Conservation (phyloP, 2,888 invertebrate genomes). For the Parelbella ahira region DNA sequence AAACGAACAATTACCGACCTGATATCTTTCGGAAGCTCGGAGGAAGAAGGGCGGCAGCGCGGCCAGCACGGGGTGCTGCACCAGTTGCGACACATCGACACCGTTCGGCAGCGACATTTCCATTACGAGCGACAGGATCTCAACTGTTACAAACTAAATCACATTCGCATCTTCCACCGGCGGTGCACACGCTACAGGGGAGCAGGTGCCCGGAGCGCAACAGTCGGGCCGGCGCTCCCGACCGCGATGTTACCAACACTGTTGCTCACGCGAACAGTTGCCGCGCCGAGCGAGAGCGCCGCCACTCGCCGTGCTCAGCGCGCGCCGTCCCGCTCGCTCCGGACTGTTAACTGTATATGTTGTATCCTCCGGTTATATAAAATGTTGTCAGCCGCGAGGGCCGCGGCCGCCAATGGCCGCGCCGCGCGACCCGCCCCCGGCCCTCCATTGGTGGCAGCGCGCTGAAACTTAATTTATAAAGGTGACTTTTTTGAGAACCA, state of each 20-base stretch:
- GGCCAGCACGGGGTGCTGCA: conserved; percentile 92
- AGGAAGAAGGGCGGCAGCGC: conserved; percentile 93
- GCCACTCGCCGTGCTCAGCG: conserved; percentile 67
- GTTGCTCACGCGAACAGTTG: conserved; percentile 70
- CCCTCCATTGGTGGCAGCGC: conserved; percentile 60
- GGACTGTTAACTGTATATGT: conserved; percentile 77
- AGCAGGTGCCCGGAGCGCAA: conserved; percentile 24
- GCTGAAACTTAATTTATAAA: conserved; percentile 79
- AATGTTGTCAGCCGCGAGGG: conserved; percentile 72
- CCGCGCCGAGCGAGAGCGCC: conserved; percentile 50
- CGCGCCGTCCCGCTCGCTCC: conserved; percentile 58
- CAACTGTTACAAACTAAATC: neutral
- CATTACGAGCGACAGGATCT: conserved; percentile 37
- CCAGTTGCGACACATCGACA: conserved; percentile 91
- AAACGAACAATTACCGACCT: conserved; percentile 61
- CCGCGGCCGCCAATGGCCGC: conserved; percentile 51
- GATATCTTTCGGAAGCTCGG: conserved; percentile 94
- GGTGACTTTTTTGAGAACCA: conserved; percentile 77
- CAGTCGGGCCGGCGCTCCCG: conserved; percentile 44
- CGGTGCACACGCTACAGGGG: neutral
- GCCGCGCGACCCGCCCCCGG: conserved; percentile 44
- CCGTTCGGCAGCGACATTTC: conserved; percentile 92
- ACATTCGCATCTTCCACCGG: conserved; percentile 10
- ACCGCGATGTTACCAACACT: conserved; percentile 63
- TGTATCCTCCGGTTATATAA: conserved; percentile 80